Evolutionary conservation across 2,888 invertebrate genomes (phyloP).

Genomic region (Cosmia trapezina): DNA sequence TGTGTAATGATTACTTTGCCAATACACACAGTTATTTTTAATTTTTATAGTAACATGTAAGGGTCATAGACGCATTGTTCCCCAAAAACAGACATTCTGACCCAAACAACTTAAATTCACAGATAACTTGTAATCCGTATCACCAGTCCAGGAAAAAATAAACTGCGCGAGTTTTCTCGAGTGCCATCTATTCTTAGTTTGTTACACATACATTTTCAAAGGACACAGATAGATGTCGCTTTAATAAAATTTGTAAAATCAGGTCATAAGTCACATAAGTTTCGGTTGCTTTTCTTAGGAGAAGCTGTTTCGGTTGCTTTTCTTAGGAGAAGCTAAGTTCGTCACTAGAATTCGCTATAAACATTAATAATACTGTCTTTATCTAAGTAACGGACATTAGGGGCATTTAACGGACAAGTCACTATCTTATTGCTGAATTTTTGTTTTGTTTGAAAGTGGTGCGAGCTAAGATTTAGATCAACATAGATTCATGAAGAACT

Average conservation of each 20-base stretch:
- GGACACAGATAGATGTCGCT: slow-evolving; percentile 44
- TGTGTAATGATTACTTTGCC: neutral
- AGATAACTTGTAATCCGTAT: slow-evolving; percentile 24
- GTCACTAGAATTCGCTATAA: slow-evolving; percentile 59
- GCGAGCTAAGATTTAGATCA: slow-evolving; percentile 28
- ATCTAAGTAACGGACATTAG: slow-evolving; percentile 53
- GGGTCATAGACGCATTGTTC: neutral
- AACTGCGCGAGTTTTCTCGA: slow-evolving; percentile 21
- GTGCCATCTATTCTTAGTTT: slow-evolving; percentile 43
- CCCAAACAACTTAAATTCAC: slow-evolving; percentile 28
- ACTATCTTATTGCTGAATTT: slow-evolving; percentile 50
- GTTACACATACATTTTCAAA: slow-evolving; percentile 22
- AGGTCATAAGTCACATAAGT: slow-evolving; percentile 28
- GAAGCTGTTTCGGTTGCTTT: slow-evolving; percentile 27
- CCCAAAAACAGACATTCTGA: slow-evolving; percentile 27
- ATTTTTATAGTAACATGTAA: neutral
- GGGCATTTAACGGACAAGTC: slow-evolving; percentile 44
- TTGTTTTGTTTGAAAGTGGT: slow-evolving; percentile 29
- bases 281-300: slow-evolving; percentile 19
- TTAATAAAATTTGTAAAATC: slow-evolving; percentile 31
- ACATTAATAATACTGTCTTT: slow-evolving; percentile 68
- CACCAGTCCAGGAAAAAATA: slow-evolving; percentile 16
- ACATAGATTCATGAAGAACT: neutral
- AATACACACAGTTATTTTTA: slow-evolving; percentile 4
- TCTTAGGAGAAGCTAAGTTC: slow-evolving; percentile 36